A percentile compares a stretch with the other conserved stretches of the same genome.
These are phyloP conservation scores for Orussus abietinus DNA, from an alignment of 1,140 invertebrate genomes.

Conservation along the genomic window DNA sequence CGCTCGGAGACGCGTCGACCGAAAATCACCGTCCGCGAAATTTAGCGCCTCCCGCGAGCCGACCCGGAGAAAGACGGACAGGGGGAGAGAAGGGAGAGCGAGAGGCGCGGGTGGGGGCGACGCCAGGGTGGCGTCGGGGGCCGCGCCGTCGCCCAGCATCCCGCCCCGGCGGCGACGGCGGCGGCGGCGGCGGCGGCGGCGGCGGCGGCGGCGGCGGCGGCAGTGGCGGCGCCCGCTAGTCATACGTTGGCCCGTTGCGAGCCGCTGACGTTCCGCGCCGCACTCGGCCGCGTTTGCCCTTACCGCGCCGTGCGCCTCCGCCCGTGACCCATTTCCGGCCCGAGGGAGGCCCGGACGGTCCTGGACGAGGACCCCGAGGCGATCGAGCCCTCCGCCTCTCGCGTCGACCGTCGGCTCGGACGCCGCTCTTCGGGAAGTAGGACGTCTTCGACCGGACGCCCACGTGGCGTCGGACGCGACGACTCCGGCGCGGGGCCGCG, in stretches of 20 bases:
- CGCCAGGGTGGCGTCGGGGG: slow-evolving; percentile 43
- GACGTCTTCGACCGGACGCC: too few relatives aligned
- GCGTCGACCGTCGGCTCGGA: too few relatives aligned
- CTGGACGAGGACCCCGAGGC: too few relatives aligned
- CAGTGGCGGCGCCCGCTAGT: slow-evolving; percentile 47
- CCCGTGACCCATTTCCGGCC: too few relatives aligned
- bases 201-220: slow-evolving; percentile 30
- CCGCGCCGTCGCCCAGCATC: slow-evolving; percentile 54
- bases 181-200: slow-evolving; percentile 40
- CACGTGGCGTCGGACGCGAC: too few relatives aligned
- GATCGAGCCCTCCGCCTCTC: too few relatives aligned
- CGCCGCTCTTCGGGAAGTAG: too few relatives aligned
- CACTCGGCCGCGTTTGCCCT: slow-evolving; percentile 11
- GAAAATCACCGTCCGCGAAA: slow-evolving; percentile 17
- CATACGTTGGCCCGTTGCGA: slow-evolving; percentile 50
- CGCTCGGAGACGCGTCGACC: slow-evolving; percentile 14
- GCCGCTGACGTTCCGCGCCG: slow-evolving; percentile 16
- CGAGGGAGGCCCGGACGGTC: too few relatives aligned
- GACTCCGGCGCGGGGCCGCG: too few relatives aligned
- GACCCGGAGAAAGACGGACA: slow-evolving; percentile 10
- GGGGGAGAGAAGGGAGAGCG: slow-evolving; percentile 7
- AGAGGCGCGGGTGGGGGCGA: neutral
- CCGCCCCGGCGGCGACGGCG: slow-evolving; percentile 29
- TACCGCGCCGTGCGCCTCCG: neutral
- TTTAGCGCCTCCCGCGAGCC: slow-evolving; percentile 1